Base-by-base conservation (phyloP, 2,888 invertebrate genomes). In the Ormyrus rosae region DNA sequence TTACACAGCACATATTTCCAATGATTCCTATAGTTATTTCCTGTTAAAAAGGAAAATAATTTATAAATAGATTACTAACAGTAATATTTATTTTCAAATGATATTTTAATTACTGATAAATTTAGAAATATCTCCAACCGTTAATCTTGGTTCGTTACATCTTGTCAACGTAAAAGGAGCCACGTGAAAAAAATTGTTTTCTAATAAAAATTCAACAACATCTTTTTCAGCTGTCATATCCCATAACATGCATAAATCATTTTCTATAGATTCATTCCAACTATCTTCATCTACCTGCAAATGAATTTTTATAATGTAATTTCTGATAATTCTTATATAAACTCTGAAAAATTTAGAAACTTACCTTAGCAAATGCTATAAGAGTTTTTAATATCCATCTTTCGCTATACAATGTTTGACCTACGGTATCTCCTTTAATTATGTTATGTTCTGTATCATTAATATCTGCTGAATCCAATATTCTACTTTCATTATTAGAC, bases 1-100 rank as follows among this genome's bases (percentile, higher is more conserved):
- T 92, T 80, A 94, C 93, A 85, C 95, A 95, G 82, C 95, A 95
- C 93, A 97, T 94, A 90, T 98, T 98, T 0, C 95, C 96, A 80
- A 97, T 92, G 75, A 97, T 96, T 6, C 97, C 97, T 13, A 97
- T 91, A 56, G 96, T 91, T 84, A 97, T 96, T 92, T 98, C 98
- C 93, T 93, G 85, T 56, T 89, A 87, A 80, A 82, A 65, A 78
- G 68, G 9, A 51, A 34, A 34, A 78, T 60, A 75, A 19, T 19
- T 19, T 19, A 19, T 19, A 19, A 72, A 64, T 70, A 51, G 58
- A 56, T 46, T 64, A 48, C 34, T 77, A 65, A n/a, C 6, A 13
- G 6, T n/a, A 65, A 51, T 55, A 46, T 34, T 61, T 46, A 61
- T 60, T 8, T 34, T 13, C 5, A 70, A 58, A 11, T 34, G 9